These are phyloP conservation scores for Drosophila seclusa DNA, from an alignment of 2,888 invertebrate genomes.

Conservation along the genomic window DNA sequence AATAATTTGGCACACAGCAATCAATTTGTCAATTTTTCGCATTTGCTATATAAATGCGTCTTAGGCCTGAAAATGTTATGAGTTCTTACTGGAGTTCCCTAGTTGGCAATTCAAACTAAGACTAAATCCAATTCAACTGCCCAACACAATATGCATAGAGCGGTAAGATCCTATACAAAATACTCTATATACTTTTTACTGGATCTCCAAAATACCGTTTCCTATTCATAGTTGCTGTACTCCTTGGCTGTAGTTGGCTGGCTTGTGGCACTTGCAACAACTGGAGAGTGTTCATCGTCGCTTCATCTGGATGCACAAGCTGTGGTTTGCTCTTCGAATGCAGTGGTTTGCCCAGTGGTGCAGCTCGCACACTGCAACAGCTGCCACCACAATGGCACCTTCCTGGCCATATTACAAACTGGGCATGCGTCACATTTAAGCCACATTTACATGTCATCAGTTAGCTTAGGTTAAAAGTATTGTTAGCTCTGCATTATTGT, in stretches of 20 bases:
- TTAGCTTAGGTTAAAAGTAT: conserved; percentile 13
- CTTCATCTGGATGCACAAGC: background rate
- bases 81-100: conserved; percentile 77
- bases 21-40: conserved; percentile 40
- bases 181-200: background rate
- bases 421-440: background rate
- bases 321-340: background rate
- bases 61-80: conserved; percentile 52
- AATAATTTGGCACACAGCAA: conserved; percentile 23
- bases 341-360: background rate
- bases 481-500: conserved; percentile 50
- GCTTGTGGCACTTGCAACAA: conserved; percentile 29
- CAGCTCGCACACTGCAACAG: background rate
- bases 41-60: conserved; percentile 60
- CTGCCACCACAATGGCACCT: background rate
- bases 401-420: background rate
- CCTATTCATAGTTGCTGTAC: conserved; percentile 50
- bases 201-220: background rate
- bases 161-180: conserved; percentile 36
- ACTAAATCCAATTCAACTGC: conserved; percentile 63
- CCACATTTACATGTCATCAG: background rate
- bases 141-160: conserved; percentile 58
- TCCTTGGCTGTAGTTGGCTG: conserved; percentile 56
- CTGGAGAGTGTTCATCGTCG: background rate
- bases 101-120: conserved; percentile 73